Evolutionary conservation across 2,113 vertebrate species (phyloP), one percentile per base, ranked within the genome.

Genomic region (Edolisoma coerulescens): DNA sequence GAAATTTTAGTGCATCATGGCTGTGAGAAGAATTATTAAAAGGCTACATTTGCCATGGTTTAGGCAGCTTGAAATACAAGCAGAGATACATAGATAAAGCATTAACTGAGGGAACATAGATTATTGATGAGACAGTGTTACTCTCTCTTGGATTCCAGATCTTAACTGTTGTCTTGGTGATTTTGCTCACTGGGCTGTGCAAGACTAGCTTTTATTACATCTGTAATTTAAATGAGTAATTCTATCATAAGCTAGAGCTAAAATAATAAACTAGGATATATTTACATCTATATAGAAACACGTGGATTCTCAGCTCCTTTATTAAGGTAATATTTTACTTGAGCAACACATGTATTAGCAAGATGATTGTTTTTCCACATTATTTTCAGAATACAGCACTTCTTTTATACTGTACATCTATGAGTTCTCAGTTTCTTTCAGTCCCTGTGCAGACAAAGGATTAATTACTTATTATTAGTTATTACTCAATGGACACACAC

Each of bases 161-260:
- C 37, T 85, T 76, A 90, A 80, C 64, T 37, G 59, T 85, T 63
- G 59, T 93, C 78, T 63, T 73, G 44, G 71, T 77, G 79, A 94
- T 86, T 90, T 93, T 84, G 80, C 30, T 91, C 79, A 88, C 52
- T 90, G 50, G 19, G 56, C 67, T 88, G 26, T 74, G 50, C 57
- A 89, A 61, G 50, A 67, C 11, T 61, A 68, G 30, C 53, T 94
- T 96, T 85, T 84, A 69, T 74, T 88, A 74, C 39, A 67, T 80
- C 37, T 54, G 63, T 86, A 90, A 94, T 92, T 96, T 90, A 90
- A 94, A 86, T 93, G 41, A 94, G 30, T 76, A 90, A 90, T 86
- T 79, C 42, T 74, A 70, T 85, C 50, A 57, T 69, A 76, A 94
- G 17, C 23, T 64, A 85, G 23, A 76, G 32, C 30, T 89, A 91